Evolutionary conservation across 2,797 vertebrate species (phyloP), one percentile per base, ranked within the genome.

Genomic region (Psittacula derbiana): DNA sequence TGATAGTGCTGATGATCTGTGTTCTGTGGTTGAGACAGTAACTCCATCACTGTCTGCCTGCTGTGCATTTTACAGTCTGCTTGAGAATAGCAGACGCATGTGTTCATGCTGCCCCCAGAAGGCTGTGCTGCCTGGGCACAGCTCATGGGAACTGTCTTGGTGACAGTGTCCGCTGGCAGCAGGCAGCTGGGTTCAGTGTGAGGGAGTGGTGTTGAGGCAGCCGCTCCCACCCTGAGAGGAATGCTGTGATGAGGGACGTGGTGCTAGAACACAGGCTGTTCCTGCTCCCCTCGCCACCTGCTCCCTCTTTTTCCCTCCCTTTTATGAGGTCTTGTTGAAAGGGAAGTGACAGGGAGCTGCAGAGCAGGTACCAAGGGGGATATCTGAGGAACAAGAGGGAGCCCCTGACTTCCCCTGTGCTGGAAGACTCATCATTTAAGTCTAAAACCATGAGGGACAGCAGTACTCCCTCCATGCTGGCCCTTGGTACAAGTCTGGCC

Each of bases 141-240:
- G 21, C 31, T 30, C 28, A 4, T 0, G 33, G 49, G 36, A n/a
- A 2, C 38, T 1, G 16, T 11, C 33, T 33, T 38, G 3, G 46
- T 7, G 16, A 3, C 1, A 6, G 33, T 9, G 27, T 40, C 30
- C 12, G 47, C 41, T 27, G 10, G 21, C 41, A 8, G 25, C 46
- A 40, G 3, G 12, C 9, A 0, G 14, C 6, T 0, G 25, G 47
- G 8, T 33, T 21, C 9, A 12, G 57, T 36, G 23, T 58, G 4
- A 6, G 18, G 47, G 11, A 31, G 16, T 8, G 3, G 24, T 8
- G 31, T 2, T 2, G 5, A 17, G 58, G 27, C 8, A 10, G n/a
- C 13, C 1, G 1, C 2, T 50, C n/a, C 21, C 6, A 1, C 8
- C 49, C 6, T 10, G 21, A 2, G 10, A 28, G 23, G 5, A 1